phyloP scores from a whole-genome alignment of 2,113 vertebrate genomes.

The human (Homo sapiens) region GRCh38 chr6:18910001-18910500 shows the following conservation, averaged over 20 bases:
- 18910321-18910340: background rate
- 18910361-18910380: background rate
- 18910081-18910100: too few species aligned
- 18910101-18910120: too few species aligned
- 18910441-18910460: constrained; percentile 8
- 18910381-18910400: background rate
- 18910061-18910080: too few species aligned
- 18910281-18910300: background rate
- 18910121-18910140: too few species aligned
- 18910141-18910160: too few species aligned
- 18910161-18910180: background rate
- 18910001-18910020: too few species aligned
- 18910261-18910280: background rate
- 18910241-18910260: background rate
- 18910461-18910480: background rate
- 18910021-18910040: too few species aligned
- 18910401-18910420: background rate
- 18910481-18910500: background rate
- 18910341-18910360: background rate
- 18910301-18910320: background rate
- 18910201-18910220: background rate
- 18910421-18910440: background rate
- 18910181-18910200: background rate
- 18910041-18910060: too few species aligned
- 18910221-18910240: background rate